Percentiles rank a stretch among this genome's conserved stretches.
Conservation (phyloP, 2,113 vertebrate species). For the Bubo blakistoni region DNA sequence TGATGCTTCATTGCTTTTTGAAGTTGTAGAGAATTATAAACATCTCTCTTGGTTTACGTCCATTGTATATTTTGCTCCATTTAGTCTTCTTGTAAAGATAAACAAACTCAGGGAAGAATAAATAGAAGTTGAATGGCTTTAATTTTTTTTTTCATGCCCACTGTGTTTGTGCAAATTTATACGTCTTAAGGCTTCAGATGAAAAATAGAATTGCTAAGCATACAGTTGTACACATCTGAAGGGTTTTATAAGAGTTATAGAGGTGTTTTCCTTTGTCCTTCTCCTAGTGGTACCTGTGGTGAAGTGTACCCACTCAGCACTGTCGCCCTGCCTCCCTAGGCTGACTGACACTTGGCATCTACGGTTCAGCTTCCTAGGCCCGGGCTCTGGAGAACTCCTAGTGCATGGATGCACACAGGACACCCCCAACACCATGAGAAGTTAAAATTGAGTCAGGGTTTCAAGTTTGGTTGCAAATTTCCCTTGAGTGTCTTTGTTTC, state of each 20-base stretch:
- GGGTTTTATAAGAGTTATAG: not conserved
- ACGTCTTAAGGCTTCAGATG: not conserved
- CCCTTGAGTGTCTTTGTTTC: not conserved
- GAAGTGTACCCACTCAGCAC: not conserved
- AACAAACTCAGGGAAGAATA: not conserved
- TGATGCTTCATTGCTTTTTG: not conserved
- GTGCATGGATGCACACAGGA: not conserved
- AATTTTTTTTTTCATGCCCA: not conserved
- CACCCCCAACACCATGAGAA: accelerated
- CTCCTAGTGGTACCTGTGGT: no score
- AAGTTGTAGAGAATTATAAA: not conserved
- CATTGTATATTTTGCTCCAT: not conserved
- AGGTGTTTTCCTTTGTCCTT: not conserved
- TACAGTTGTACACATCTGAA: not conserved
- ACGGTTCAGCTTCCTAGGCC: not conserved
- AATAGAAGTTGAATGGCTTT: not conserved
- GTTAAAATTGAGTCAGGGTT: not conserved
- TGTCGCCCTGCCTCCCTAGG: not conserved
- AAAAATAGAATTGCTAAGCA: not conserved
- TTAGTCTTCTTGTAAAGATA: not conserved
- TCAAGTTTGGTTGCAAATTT: not conserved
- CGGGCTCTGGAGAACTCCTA: not conserved
- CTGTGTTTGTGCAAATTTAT: not conserved
- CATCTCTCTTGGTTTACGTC: not conserved
- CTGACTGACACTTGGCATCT: not conserved